Base-by-base conservation (phyloP, 1,140 invertebrate species). In the Anthonomus grandis region DNA sequence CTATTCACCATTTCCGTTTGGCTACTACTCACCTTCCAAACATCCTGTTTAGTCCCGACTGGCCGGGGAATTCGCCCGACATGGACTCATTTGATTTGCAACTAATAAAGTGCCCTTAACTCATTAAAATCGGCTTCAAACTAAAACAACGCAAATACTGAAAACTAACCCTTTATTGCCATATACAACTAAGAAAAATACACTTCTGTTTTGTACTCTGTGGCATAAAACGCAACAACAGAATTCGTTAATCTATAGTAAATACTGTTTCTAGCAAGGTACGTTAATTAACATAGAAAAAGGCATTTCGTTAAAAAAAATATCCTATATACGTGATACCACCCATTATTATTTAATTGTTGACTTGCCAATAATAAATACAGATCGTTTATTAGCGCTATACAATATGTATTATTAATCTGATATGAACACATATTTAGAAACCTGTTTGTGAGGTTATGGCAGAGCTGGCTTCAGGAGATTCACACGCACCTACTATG, bases 101-200 rank as follows among this genome's bases (percentile, higher is more conserved):
- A 18, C 21, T 51, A 27, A 39, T 22, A 15, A 18, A 27, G 45
- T 37, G 25, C 24, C 31, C 49, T 31, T 18, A 12, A 50, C n/a
- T 51, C 48, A 15, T 19, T 41, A 22, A 54, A 54, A 10, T 41
- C 36, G 45, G 15, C 42, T 45, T 37, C 25, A 50, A 56, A 38
- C 6, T 36, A 34, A 36, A 25, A 59, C 38, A 62, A 4, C n/a
- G 3, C 17, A 17, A 13, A 31, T 58, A 49, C 53, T 64, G 64
- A 66, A 70, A 71, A 70, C 65, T 69, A 70, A 72, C 70, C 68
- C 70, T 72, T 72, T 70, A 72, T 72, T 72, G 67, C 68, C 70
- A 70, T 68, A 69, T 66, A 65, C 65, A 63, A 68, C 59, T 68
- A 66, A 62, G 62, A n/a, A 53, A 69, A 64, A 66, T 64, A 57